Conservation (phyloP, 2,797 vertebrate genomes). For the Tragopan temminckii region DNA sequence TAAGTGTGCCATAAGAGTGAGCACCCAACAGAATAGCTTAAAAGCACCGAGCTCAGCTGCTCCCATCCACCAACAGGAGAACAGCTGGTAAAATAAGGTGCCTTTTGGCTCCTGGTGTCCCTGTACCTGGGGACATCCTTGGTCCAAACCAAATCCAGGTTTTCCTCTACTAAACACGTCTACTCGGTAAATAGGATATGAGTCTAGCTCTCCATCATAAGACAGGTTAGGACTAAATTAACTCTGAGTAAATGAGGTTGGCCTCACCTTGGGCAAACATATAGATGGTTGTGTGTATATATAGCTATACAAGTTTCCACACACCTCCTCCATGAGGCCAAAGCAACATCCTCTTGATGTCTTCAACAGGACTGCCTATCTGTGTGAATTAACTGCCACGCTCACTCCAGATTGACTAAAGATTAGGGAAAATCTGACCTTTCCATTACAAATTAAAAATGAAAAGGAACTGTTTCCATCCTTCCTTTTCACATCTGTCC, state of each 20-base stretch:
- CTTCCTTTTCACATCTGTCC: neutral
- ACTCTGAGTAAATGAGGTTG: neutral
- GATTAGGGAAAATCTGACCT: neutral
- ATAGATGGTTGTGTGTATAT: neutral
- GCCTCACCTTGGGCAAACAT: neutral
- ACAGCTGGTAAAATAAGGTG: neutral
- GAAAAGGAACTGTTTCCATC: neutral
- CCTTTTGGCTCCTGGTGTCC: neutral
- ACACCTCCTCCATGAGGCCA: neutral
- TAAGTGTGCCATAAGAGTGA: neutral
- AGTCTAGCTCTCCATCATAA: neutral
- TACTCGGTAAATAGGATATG: neutral
- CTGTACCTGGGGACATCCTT: neutral
- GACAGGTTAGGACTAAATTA: neutral
- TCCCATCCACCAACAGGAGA: neutral
- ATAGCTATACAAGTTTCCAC: neutral
- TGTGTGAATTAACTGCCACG: fast-evolving
- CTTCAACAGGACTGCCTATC: neutral
- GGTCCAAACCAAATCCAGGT: neutral
- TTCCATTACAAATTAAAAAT: neutral
- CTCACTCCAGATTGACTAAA: neutral
- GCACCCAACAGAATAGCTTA: constrained; percentile 1
- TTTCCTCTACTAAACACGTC: neutral
- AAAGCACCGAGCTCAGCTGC: neutral
- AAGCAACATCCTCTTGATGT: neutral